Evolutionary conservation across 2,888 invertebrate species (phyloP), one percentile per base, ranked within the genome.

Genomic region (Drosophila stalkeri): DNA sequence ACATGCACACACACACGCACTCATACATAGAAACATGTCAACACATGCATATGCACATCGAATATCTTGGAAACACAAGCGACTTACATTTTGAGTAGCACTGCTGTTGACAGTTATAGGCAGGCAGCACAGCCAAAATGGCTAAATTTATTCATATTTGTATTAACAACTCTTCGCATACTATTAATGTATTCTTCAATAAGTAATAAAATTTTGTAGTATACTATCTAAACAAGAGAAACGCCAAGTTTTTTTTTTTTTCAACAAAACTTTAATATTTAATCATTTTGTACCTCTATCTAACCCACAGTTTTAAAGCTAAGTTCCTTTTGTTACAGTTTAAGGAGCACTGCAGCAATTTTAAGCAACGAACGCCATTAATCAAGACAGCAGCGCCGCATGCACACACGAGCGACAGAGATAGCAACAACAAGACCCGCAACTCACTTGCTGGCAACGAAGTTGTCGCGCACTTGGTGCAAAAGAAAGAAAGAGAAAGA

Each of bases 251-350:
- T 46, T 5, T 31, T 31, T 31, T 31, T 49, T 31, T 49, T 6
- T 51, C 18, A 51, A 51, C 49, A 51, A 33, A 51, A 51, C 11
- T 31, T 33, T 51, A 33, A 51, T 51, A 12, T 51, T 33, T 51
- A n/a, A 18, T 33, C 33, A 51, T 12, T 33, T 33, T 51, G 18
- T 51, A 51, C 18, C 18, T 18, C 31, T 27, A 2, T 7, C 33
- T 51, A 49, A 49, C 49, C 31, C 31, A 47, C 47, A 49, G 49
- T 49, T 31, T 49, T 49, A 31, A 49, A 49, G 49, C 49, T 49
- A 49, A 18, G 8, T 31, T n/a, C 31, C n/a, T 7, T 49, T 49
- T 31, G 12, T 18, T 18, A 33, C 31, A 33, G 49, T 51, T 33
- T 7, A 3, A 7, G 49, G 7, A 33, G 31, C 49, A 51, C 31